These are phyloP conservation scores for Diadumene lineata DNA, from an alignment of 92 coral and sea anemone genomes.

Conservation along the genomic window DNA sequence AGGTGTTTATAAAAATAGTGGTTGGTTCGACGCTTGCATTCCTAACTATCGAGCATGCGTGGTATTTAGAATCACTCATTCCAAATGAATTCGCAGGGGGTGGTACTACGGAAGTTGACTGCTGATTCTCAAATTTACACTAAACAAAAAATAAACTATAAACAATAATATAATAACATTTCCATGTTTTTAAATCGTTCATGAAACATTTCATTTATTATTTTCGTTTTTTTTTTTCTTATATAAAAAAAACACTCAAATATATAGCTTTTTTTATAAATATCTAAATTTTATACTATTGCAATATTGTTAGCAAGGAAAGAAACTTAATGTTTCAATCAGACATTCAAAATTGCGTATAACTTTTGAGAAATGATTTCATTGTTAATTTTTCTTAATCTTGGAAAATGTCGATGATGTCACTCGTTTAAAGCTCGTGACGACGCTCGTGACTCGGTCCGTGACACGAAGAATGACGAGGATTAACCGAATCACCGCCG, in stretches of 20 bases:
- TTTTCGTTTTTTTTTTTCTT: too few relatives aligned
- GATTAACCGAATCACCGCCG: slow-evolving; percentile 34
- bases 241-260: too few relatives aligned
- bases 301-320: too few relatives aligned
- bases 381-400: neutral
- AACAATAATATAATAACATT: neutral
- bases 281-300: too few relatives aligned
- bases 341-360: too few relatives aligned
- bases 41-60: slow-evolving; percentile 26
- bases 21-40: slow-evolving; percentile 38
- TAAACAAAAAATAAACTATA: neutral
- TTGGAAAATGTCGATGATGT: neutral
- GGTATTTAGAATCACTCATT: slow-evolving; percentile 9
- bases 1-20: slow-evolving; percentile 5
- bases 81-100: slow-evolving; percentile 34
- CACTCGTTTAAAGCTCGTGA: slow-evolving; percentile 16
- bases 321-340: too few relatives aligned
- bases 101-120: slow-evolving; percentile 26
- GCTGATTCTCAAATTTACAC: neutral
- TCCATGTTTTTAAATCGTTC: neutral
- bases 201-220: too few relatives aligned
- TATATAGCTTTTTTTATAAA: too few relatives aligned
- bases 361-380: too few relatives aligned
- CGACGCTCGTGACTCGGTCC: too few relatives aligned
- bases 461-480: slow-evolving; percentile 17